Evolutionary conservation across 2,888 invertebrate species (phyloP), one percentile per base, ranked within the genome.

Genomic region (Heteromurus nitidus): DNA sequence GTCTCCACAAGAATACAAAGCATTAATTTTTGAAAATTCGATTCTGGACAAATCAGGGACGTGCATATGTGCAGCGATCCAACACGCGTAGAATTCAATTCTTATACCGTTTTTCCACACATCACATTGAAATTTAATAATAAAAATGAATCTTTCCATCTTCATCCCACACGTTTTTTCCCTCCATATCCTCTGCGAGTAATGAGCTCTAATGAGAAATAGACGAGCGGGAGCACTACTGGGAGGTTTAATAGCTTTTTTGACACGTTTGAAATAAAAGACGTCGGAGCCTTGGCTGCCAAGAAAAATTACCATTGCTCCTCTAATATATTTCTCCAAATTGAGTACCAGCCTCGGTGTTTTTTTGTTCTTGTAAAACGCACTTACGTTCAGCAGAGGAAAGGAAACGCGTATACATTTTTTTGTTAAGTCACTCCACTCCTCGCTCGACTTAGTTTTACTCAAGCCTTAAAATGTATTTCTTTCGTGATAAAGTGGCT

Each of bases 201-300:
- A 60, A 60, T 72, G 72, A 60, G 60, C 60, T 72, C 72, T 72
- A 72, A 72, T 72, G 72, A 72, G 72, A 72, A 72, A 72, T 60
- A 72, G 72, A 70, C 70, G 58, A 70, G 70, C 55, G 26, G 70
- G 55, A 58, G 55, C 58, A 70, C 70, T 70, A 70, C 70, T 70
- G 81, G 84, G 75, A 68, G 67, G 70, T 79, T 79, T 84, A 84
- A 84, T 84, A 79, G 82, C 79, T 80, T 83, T 84, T 84, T 79
- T 84, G 84, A 84, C 84, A 83, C 84, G 79, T 83, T 70, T 81
- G 60, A 81, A 84, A 84, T 82, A 82, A 84, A 84, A 82, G 84
- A 82, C 70, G 70, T 82, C 81, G 80, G 80, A 70, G 80, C 81
- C 58, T 73, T 65, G 80, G 60, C 82, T 79, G 81, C 70, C 79